A percentile compares a stretch with the other conserved stretches of the same genome.
These are phyloP conservation scores for Pristionchus japonicus DNA, from an alignment of 2,888 invertebrate species.

Conservation along the genomic window DNA sequence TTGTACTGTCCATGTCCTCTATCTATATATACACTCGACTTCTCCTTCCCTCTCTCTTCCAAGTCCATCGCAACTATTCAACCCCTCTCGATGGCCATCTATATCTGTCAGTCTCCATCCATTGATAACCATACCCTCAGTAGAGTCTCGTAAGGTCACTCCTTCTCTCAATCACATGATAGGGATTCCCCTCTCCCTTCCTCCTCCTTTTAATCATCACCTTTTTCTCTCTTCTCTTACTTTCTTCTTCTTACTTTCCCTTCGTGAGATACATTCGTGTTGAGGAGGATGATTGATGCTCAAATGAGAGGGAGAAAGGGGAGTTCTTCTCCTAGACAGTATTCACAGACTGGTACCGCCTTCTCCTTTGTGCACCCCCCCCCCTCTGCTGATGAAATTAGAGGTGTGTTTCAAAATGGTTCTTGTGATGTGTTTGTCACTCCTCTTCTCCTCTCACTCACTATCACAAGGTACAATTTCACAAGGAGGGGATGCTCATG, in stretches of 20 bases:
- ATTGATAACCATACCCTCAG: not conserved
- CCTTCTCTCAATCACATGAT: not conserved
- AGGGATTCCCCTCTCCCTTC: not conserved
- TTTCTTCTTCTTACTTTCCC: not conserved
- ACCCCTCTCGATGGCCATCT: not conserved
- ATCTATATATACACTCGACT: not conserved
- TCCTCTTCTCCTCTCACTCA: not conserved
- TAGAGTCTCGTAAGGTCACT: not conserved
- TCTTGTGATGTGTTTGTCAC: not conserved
- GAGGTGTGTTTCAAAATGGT: not conserved
- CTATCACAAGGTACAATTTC: not conserved
- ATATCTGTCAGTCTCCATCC: not conserved
- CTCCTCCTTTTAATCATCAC: not conserved
- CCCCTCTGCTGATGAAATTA: not conserved
- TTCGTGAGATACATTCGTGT: not conserved
- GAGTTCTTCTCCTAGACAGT: not conserved
- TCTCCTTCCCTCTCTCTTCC: not conserved
- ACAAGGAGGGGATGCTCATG: not conserved
- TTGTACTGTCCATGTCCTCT: conserved; percentile 37
- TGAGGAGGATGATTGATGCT: conserved; percentile 2
- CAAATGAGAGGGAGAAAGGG: not conserved
- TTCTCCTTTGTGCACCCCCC: not conserved
- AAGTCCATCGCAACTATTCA: not conserved
- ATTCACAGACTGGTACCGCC: conserved; percentile 7
- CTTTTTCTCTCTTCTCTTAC: too few relatives aligned